Percentiles rank a stretch among this genome's conserved stretches.
Conservation (phyloP, 2,113 vertebrate species). For the Deroptyus accipitrinus region DNA sequence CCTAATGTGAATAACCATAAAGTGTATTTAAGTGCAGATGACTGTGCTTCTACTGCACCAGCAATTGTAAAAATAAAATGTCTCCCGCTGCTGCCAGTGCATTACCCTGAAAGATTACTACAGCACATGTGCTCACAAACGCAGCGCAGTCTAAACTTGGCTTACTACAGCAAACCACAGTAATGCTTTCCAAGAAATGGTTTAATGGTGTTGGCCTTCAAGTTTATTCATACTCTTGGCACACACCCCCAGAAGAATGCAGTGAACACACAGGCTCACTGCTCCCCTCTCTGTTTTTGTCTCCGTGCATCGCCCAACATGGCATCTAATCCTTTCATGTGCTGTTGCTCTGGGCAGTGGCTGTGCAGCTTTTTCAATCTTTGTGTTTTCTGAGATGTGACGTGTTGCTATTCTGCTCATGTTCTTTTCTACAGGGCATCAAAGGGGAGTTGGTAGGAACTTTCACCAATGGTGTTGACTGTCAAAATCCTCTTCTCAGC, state of each 20-base stretch:
- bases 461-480: neutral
- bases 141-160: constrained; percentile 68
- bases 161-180: constrained; percentile 46
- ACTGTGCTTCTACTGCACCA: constrained; percentile 54
- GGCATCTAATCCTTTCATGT: accelerated
- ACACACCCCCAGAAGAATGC: neutral
- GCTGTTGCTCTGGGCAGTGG: neutral
- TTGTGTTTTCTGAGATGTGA: accelerated
- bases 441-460: neutral
- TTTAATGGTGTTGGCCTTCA: constrained; percentile 60
- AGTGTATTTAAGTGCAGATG: constrained; percentile 37
- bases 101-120: constrained; percentile 73
- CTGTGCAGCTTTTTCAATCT: neutral
- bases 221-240: constrained; percentile 66
- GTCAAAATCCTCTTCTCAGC: neutral
- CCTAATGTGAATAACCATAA: constrained; percentile 53
- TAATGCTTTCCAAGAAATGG: constrained; percentile 63
- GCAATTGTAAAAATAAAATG: constrained; percentile 73
- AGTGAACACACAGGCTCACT: neutral
- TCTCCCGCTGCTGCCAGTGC: constrained; percentile 64
- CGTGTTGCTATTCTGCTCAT: accelerated
- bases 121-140: constrained; percentile 73
- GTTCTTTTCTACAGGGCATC: neutral
- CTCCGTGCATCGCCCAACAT: neutral
- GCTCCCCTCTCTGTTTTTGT: neutral